Evolutionary conservation across 2,797 vertebrate genomes (phyloP).

Genomic region (Urocyon cinereoargenteus): DNA sequence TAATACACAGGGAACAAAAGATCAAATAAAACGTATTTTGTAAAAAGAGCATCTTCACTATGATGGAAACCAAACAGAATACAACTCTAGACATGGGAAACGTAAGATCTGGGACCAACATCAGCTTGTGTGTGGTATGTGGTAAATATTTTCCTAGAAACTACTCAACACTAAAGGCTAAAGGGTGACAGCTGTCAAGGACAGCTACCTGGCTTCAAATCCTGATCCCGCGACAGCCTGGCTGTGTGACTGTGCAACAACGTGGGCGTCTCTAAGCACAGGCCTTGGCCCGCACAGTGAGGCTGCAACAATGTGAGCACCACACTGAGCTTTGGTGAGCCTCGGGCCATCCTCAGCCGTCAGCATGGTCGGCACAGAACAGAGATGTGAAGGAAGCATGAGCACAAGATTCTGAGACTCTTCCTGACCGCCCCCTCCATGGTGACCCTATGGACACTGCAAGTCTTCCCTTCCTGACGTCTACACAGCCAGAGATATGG

Average conservation of each 20-base stretch:
- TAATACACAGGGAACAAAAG: constrained; percentile 87
- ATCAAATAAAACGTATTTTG: constrained; percentile 75
- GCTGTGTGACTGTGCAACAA: rapidly evolving
- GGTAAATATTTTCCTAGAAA: neutral
- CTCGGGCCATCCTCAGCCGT: rapidly evolving
- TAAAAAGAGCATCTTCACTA: neutral
- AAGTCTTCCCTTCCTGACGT: neutral
- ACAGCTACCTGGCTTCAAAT: neutral
- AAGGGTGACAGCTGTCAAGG: rapidly evolving
- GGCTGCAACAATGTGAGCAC: rapidly evolving
- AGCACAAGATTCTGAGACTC: rapidly evolving
- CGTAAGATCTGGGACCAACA: neutral
- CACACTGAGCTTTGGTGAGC: too few relatives aligned
- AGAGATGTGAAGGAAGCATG: rapidly evolving
- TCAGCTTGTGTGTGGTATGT: too few relatives aligned
- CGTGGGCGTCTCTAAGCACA: neutral
- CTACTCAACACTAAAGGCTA: neutral
- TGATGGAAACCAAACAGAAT: neutral
- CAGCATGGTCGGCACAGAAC: neutral
- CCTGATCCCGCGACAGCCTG: too few relatives aligned
- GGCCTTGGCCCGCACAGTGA: rapidly evolving
- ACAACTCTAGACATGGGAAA: neutral
- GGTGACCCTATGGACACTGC: rapidly evolving
- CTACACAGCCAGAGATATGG: too few relatives aligned
- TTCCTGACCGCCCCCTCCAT: neutral